Evolutionary conservation across 2,888 invertebrate species (phyloP).

Genomic region (Sepioteuthis lessoniana): DNA sequence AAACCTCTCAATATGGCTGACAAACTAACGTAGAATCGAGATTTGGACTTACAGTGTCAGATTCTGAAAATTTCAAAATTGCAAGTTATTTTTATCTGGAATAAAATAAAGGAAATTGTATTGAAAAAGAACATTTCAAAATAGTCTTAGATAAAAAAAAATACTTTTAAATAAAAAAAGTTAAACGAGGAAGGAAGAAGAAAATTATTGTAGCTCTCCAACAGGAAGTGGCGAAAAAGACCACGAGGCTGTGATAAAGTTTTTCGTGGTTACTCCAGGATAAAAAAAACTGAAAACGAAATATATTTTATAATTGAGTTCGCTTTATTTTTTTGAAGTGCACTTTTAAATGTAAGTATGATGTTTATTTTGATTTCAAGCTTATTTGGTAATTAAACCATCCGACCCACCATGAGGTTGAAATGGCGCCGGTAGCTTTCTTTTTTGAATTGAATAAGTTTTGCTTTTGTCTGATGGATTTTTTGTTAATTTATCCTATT

Average conservation of each 20-base stretch:
- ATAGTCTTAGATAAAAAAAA: neutral
- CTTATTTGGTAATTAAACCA: neutral
- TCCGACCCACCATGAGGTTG: neutral
- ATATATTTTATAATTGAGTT: neutral
- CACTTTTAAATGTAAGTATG: neutral
- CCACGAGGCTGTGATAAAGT: neutral
- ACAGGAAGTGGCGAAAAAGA: neutral
- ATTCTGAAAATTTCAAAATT: neutral
- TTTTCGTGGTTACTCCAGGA: neutral
- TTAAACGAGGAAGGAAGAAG: neutral
- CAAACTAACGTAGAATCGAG: neutral
- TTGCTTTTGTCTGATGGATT: too few relatives aligned
- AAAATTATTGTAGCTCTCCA: neutral
- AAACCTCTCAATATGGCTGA: slow-evolving; percentile 33
- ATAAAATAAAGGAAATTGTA: neutral
- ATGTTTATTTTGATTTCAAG: neutral
- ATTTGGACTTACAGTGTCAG: neutral
- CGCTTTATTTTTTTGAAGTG: neutral
- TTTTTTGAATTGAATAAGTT: too few relatives aligned
- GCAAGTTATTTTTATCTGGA: neutral
- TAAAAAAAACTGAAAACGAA: neutral
- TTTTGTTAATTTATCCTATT: too few relatives aligned
- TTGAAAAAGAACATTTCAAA: neutral
- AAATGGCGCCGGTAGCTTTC: neutral
- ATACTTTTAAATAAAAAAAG: neutral